Evolutionary conservation across 1,140 invertebrate species (phyloP).

Genomic region (Heliothis subflexa): DNA sequence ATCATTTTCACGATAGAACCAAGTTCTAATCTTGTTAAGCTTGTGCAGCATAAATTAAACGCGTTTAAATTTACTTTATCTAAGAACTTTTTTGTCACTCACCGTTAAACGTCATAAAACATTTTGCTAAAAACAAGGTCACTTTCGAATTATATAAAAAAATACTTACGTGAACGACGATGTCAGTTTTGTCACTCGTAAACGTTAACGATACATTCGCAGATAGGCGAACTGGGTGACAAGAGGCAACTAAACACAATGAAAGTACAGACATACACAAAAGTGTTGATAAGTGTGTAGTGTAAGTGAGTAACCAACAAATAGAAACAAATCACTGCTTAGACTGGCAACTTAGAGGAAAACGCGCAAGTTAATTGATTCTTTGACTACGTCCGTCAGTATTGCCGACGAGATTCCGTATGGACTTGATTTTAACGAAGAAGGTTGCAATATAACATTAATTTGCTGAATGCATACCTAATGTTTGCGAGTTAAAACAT

Average conservation of each 20-base stretch:
- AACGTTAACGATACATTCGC: conserved; percentile 17
- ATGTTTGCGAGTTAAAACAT: neutral
- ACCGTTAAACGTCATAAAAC: neutral
- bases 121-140: neutral
- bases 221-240: conserved; percentile 7
- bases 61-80: too few species aligned
- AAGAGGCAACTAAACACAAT: neutral
- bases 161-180: conserved; percentile 17
- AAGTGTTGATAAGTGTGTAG: too few species aligned
- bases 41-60: too few species aligned
- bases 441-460: neutral
- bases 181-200: neutral
- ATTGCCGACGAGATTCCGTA: neutral
- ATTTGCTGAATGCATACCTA: neutral
- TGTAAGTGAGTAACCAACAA: neutral
- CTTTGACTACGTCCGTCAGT: neutral
- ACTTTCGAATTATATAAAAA: neutral
- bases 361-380: neutral
- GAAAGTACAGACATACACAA: conserved; percentile 6
- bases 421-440: conserved; percentile 10
- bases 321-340: neutral
- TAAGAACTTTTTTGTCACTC: too few species aligned
- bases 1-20: too few species aligned
- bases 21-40: too few species aligned
- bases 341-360: neutral